Conservation (phyloP, 2,797 vertebrate genomes). For the Lacerta agilis region DNA sequence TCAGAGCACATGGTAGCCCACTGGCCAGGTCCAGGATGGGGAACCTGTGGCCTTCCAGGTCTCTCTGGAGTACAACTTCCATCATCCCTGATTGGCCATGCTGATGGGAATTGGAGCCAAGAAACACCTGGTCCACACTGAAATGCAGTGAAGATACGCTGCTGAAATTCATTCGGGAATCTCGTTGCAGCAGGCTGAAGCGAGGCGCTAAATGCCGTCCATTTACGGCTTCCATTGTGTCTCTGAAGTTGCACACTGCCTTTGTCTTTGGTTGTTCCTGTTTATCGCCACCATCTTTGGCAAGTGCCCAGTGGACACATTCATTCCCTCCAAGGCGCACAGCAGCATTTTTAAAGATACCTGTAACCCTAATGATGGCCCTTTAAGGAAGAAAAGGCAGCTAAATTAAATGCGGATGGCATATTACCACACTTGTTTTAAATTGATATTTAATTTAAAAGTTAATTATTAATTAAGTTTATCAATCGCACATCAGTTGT, state of each 20-base stretch:
- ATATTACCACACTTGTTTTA: slow-evolving; percentile 77
- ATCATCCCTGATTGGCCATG: no score
- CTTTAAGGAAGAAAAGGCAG: slow-evolving; percentile 69
- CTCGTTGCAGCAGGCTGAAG: slow-evolving; percentile 19
- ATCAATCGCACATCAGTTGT: slow-evolving; percentile 84
- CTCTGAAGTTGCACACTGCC: neutral
- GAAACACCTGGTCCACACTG: fast-evolving
- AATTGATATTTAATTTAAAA: slow-evolving; percentile 86
- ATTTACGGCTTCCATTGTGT: slow-evolving; percentile 30
- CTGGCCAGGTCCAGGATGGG: neutral
- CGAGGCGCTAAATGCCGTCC: neutral
- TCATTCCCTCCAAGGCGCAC: slow-evolving; percentile 48
- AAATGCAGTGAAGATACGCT: neutral
- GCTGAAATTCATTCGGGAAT: neutral
- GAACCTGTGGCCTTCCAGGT: no score
- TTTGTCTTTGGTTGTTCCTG: slow-evolving; percentile 44
- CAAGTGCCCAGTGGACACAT: slow-evolving; percentile 54
- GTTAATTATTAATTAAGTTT: slow-evolving; percentile 88
- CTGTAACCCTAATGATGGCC: slow-evolving; percentile 47
- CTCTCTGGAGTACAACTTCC: no score
- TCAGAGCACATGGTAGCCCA: neutral
- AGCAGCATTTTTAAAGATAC: slow-evolving; percentile 65
- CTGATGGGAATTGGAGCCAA: no score
- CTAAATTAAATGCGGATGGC: slow-evolving; percentile 71
- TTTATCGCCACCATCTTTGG: slow-evolving; percentile 50